Evolutionary conservation across 2,888 invertebrate species (phyloP), one percentile per base, ranked within the genome.

Genomic region (Gari tellinella): DNA sequence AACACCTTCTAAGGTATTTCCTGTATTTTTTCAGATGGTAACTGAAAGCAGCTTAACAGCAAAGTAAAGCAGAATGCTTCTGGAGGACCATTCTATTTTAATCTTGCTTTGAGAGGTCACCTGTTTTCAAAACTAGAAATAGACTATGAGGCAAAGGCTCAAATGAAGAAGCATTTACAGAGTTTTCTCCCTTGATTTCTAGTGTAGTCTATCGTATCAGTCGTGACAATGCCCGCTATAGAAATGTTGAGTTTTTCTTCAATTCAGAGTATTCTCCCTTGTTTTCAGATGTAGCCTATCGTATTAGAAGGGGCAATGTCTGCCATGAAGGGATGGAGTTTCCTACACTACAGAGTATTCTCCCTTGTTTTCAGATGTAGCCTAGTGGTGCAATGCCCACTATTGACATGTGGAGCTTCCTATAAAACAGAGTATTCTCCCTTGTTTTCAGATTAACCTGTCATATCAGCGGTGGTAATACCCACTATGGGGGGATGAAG

Each of bases 151-250:
- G n/a, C n/a, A n/a, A n/a, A n/a, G n/a, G n/a, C n/a, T n/a, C n/a
- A n/a, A n/a, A n/a, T n/a, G n/a, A n/a, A n/a, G 92, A 96, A 5
- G 95, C 95, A 92, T 94, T 96, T 69, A 95, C 94, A 0, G 93
- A 93, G 72, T 95, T n/a, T n/a, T 25, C 25, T 41, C 37, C n/a
- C 10, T 26, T 4, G 38, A 2, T 61, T 62, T 0, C 74, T 86
- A 86, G 81, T 25, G 55, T 84, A 19, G 75, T 69, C 8, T 87
- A 82, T 66, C 81, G 85, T 37, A 68, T 88, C 45, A 65, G 62
- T 45, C 86, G 83, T 14, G 85, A 82, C 2, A 68, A 78, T 40
- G 61, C 67, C 31, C 31, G 83, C 2, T 82, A 82, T 49, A 88
- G 89, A n/a, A 67, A 86, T 1, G 92, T 96, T 5, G 95, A 95